These are phyloP conservation scores for Hemichromis elongatus DNA, from an alignment of 2,113 vertebrate species.

Conservation along the genomic window DNA sequence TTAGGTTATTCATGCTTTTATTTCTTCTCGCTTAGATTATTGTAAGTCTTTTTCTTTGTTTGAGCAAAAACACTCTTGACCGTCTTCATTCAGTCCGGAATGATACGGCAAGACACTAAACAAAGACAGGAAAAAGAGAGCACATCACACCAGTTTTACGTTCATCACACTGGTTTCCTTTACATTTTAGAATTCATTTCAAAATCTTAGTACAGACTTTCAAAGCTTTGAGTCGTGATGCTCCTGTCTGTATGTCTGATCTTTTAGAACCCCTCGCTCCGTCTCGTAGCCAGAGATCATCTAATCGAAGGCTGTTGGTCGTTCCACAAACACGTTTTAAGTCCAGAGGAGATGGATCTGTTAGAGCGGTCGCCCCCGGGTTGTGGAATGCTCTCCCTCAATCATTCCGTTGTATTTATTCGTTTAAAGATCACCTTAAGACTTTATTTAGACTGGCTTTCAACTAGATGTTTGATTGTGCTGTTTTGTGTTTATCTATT, in stretches of 20 bases:
- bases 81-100: too few species aligned
- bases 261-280: not conserved
- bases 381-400: rapidly evolving
- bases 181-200: not conserved
- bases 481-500: not conserved
- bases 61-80: too few species aligned
- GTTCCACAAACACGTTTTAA: not conserved
- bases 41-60: too few species aligned
- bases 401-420: not conserved
- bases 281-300: too few species aligned
- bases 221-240: not conserved
- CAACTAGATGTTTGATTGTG: not conserved
- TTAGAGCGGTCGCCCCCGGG: rapidly evolving
- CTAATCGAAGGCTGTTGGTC: too few species aligned
- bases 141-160: too few species aligned
- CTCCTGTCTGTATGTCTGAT: not conserved
- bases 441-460: rapidly evolving
- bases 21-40: too few species aligned
- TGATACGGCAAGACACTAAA: too few species aligned
- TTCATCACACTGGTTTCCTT: not conserved
- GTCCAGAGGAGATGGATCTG: not conserved
- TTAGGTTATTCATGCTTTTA: too few species aligned
- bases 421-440: not conserved
- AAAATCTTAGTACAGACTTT: rapidly evolving
- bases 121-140: too few species aligned